Evolutionary conservation across 2,888 invertebrate genomes (phyloP).

Genomic region (Marasmarcha lunaedactyla): DNA sequence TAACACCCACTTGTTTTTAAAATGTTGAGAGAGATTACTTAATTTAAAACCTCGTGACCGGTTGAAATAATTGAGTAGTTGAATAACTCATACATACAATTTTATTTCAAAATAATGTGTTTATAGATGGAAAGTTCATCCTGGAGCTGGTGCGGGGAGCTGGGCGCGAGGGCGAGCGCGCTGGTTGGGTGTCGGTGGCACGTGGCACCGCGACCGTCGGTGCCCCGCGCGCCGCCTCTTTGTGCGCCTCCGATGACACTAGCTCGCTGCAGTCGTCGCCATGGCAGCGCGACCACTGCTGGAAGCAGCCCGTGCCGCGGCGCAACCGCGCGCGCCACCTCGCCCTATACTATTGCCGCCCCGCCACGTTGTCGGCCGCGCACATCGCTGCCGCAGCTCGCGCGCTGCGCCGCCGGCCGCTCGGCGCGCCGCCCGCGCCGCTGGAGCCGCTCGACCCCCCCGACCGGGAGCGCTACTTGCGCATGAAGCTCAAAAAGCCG

Average conservation of each 20-base stretch:
- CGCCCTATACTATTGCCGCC: slow-evolving; percentile 76
- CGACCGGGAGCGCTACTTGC: slow-evolving; percentile 53
- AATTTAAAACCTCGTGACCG: no score
- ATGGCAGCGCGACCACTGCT: slow-evolving; percentile 91
- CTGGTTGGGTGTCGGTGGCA: slow-evolving; percentile 90
- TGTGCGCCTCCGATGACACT: slow-evolving; percentile 92
- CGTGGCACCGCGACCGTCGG: slow-evolving; percentile 90
- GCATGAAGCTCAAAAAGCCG: slow-evolving; percentile 65
- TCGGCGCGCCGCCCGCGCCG: slow-evolving; percentile 53
- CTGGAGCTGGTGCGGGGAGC: slow-evolving; percentile 78
- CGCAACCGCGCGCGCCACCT: slow-evolving; percentile 80
- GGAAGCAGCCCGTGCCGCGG: slow-evolving; percentile 85
- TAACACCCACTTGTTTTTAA: no score
- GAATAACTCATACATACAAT: no score
- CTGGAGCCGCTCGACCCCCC: slow-evolving; percentile 23
- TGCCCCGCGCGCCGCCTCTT: slow-evolving; percentile 79
- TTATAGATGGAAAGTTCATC: slow-evolving; percentile 93
- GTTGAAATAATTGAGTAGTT: no score
- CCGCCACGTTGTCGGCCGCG: slow-evolving; percentile 56
- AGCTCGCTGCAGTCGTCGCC: slow-evolving; percentile 91
- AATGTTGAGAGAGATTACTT: no score
- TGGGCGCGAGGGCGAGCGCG: slow-evolving; percentile 77
- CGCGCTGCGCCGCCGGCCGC: slow-evolving; percentile 76
- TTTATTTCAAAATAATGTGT: no score
- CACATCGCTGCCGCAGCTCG: slow-evolving; percentile 50